Percentiles rank a stretch among this genome's conserved stretches.
Evolutionary conservation across 1,140 invertebrate species (phyloP).

Genomic region (Drosophila nasuta): DNA sequence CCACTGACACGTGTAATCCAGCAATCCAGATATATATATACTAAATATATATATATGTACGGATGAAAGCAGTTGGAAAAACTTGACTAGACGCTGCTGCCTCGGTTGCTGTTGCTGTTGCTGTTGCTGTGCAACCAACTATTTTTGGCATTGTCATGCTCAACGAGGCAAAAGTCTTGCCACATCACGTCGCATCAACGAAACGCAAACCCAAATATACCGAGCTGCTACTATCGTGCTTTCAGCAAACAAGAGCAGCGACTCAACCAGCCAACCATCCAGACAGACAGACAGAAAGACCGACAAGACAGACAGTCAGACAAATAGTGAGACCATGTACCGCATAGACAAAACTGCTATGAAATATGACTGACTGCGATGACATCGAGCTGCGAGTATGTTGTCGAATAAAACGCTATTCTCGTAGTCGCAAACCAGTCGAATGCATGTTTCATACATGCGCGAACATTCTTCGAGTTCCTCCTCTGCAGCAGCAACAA

Average conservation of each 20-base stretch:
- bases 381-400: constrained; percentile 36
- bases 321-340: constrained; percentile 22
- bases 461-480: constrained; percentile 41
- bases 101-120: constrained; percentile 29
- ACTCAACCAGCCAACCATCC: not conserved
- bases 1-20: constrained; percentile 76
- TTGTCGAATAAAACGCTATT: constrained; percentile 43
- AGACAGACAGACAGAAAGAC: constrained; percentile 3
- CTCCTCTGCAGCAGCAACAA: constrained; percentile 14
- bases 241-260: constrained; percentile 18
- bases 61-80: constrained; percentile 18
- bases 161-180: constrained; percentile 60
- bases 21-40: constrained; percentile 17
- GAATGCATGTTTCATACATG: constrained; percentile 6
- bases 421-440: not conserved
- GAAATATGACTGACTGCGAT: constrained; percentile 71
- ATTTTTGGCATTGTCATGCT: constrained; percentile 66
- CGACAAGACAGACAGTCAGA: not conserved
- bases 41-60: constrained; percentile 1
- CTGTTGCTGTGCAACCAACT: constrained; percentile 7
- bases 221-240: constrained; percentile 2
- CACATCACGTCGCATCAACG: constrained; percentile 72
- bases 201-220: constrained; percentile 64
- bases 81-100: constrained; percentile 52
- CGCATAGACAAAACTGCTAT: constrained; percentile 61